These are phyloP conservation scores for Hypsopygia costalis DNA, from an alignment of 2,888 invertebrate species.

Conservation along the genomic window DNA sequence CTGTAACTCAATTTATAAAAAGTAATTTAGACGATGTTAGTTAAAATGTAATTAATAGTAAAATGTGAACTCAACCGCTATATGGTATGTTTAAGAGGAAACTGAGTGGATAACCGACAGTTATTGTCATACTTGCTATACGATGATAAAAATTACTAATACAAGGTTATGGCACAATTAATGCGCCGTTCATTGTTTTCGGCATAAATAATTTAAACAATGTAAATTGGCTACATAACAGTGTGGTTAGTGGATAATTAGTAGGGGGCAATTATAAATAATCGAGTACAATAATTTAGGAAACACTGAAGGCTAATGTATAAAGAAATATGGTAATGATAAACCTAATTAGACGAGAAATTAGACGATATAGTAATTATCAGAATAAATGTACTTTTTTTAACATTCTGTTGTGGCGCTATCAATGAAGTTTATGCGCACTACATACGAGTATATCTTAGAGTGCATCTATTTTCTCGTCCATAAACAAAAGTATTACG, in stretches of 20 bases:
- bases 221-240: not conserved
- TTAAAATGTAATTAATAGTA: not conserved
- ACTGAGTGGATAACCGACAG: constrained; percentile 34
- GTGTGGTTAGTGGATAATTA: not conserved
- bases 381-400: too few relatives aligned
- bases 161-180: constrained; percentile 40
- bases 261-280: too few relatives aligned
- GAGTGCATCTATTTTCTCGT: constrained; percentile 18
- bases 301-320: not conserved
- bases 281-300: too few relatives aligned
- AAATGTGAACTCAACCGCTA: constrained; percentile 21
- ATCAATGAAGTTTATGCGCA: too few relatives aligned
- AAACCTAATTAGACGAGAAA: constrained; percentile 1
- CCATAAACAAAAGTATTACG: constrained; percentile 39
- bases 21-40: constrained; percentile 12
- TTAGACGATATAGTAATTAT: constrained; percentile 8
- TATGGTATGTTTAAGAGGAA: constrained; percentile 27
- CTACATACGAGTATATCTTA: too few relatives aligned
- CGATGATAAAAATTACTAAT: constrained; percentile 45
- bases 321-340: not conserved
- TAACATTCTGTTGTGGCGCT: too few relatives aligned
- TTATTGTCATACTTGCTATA: constrained; percentile 28
- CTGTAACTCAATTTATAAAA: constrained; percentile 11
- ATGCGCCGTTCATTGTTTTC: constrained; percentile 26
- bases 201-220: constrained; percentile 3